Evolutionary conservation across 2,113 vertebrate species (phyloP), one percentile per base, ranked within the genome.

Genomic region (Alosa alosa): DNA sequence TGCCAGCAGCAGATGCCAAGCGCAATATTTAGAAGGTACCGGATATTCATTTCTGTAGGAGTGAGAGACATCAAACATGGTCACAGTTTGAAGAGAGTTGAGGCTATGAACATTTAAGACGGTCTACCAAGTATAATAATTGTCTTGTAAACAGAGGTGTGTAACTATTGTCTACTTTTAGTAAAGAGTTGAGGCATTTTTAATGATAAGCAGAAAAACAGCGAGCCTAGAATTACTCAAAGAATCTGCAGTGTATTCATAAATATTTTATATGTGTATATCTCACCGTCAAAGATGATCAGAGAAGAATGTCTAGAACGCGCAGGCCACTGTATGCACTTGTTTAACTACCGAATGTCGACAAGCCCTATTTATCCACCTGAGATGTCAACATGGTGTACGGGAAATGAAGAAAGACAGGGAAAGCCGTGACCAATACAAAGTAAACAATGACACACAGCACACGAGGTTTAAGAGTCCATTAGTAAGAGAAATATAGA

Each of bases 1-100:
- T 84, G 85, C 89, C 88, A 90, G 81, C 93, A 88, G 84, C 8
- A 90, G 78, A 44, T 87, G 8, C 86, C 44, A 84, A 94, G 49
- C 15, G 89, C 87, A 57, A 52, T 81, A 1, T 57, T 84, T 3
- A 78, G 13, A 39, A 78, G 31, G 36, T 15, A 78, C 25, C 31
- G 36, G 17, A 17, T 10, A 39, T 36, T 41, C 72, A 78, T 78
- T 39, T 39, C 72, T 78, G 72, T 78, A 17, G 31, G 36, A 39
- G 13, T 15, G 11, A 72, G 31, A 64, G 20, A 64, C 22, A 44
- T 31, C 31, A 31, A 31, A 31, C 31, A 31, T 25, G 5, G 64
- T 36, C 31, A 36, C 25, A 17, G 31, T 39, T 78, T 17, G 64
- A 4, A 64, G 6, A 64, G 60, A 36, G 25, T 25, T 31, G n/a